A percentile compares a stretch with the other conserved stretches of the same genome.
Evolutionary conservation across 1,140 invertebrate species (phyloP).

Genomic region (Lepidurus packardi): DNA sequence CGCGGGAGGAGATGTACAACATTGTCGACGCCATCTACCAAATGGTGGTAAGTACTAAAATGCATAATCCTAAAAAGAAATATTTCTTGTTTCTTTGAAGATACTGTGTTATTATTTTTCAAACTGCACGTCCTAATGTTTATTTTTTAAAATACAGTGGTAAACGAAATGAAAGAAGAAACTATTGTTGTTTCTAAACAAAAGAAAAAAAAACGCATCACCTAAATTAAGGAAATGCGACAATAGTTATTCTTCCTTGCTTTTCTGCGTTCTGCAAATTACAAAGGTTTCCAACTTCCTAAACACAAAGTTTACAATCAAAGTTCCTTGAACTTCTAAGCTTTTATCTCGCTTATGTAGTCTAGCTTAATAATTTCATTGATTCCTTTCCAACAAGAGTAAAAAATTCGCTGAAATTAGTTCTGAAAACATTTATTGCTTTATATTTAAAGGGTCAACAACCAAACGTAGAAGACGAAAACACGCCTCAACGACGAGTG

Average conservation of each 20-base stretch:
- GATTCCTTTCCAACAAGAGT: no score
- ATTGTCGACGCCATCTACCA: constrained; percentile 98
- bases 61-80: no score
- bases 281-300: no score
- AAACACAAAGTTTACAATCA: no score
- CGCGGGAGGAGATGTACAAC: constrained; percentile 95
- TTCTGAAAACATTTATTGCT: not conserved
- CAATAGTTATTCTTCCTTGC: no score
- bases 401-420: no score
- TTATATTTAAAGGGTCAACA: constrained; percentile 67
- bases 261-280: no score
- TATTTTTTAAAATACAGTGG: not conserved
- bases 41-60: constrained; percentile 81
- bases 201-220: not conserved
- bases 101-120: not conserved
- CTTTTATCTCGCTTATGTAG: no score
- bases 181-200: not conserved
- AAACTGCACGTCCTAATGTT: no score
- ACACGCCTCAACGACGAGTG: constrained; percentile 89
- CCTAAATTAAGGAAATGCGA: not conserved
- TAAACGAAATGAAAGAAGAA: not conserved
- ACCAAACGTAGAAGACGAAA: constrained; percentile 83
- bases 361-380: no score
- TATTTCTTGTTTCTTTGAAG: not conserved
- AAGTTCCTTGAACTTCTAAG: no score